Evolutionary conservation across 1,140 invertebrate species (phyloP).

Genomic region (Grapholita molesta): DNA sequence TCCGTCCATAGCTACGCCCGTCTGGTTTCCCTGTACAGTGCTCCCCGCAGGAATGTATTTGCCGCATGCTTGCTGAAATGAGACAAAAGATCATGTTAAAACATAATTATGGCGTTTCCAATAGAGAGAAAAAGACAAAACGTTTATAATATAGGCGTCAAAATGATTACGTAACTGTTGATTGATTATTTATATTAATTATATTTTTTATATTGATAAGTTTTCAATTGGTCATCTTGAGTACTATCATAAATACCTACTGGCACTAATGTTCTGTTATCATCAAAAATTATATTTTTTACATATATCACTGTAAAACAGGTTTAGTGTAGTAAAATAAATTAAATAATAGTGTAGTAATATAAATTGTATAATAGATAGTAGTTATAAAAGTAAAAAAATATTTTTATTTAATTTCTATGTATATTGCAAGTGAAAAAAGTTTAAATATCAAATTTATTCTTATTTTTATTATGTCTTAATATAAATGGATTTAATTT

Average conservation of each 20-base stretch:
- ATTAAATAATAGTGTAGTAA: too few species aligned
- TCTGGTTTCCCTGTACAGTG: conserved; percentile 86
- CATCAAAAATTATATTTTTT: not conserved
- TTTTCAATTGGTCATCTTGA: too few species aligned
- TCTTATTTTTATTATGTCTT: not conserved
- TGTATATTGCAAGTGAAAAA: too few species aligned
- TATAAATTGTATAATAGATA: too few species aligned
- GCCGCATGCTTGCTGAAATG: conserved; percentile 84
- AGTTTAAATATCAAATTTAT: not conserved
- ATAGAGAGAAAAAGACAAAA: too few species aligned
- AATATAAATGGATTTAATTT: not conserved
- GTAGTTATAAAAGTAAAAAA: too few species aligned
- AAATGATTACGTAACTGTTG: too few species aligned
- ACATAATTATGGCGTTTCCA: not conserved
- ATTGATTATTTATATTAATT: too few species aligned
- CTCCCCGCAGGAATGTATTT: conserved; percentile 90
- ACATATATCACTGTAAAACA: not conserved
- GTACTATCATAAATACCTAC: too few species aligned
- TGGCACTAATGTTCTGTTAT: too few species aligned
- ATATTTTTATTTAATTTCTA: too few species aligned
- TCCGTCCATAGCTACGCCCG: conserved; percentile 87
- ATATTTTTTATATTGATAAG: too few species aligned
- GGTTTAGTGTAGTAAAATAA: not conserved
- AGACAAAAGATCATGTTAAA: not conserved
- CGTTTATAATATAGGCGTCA: not conserved